Conservation (phyloP, 2,888 invertebrate species). For the Bhutanitis thaidina region DNA sequence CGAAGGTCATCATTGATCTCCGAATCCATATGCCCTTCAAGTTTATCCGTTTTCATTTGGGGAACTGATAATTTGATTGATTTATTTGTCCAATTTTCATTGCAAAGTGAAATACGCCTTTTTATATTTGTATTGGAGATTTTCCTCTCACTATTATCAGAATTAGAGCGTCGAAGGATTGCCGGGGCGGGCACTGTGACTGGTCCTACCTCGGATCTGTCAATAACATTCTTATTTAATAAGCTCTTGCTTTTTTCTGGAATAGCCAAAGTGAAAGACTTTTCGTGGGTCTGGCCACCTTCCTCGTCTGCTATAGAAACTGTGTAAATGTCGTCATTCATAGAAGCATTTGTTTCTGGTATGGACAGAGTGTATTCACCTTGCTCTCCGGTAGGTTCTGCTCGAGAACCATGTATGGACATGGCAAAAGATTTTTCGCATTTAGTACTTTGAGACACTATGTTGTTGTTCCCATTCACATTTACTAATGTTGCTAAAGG, state of each 20-base stretch:
- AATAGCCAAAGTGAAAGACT: conserved; percentile 68
- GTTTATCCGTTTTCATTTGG: conserved; percentile 36
- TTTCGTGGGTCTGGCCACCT: conserved; percentile 56
- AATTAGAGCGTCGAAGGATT: conserved; percentile 70
- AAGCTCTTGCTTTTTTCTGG: conserved; percentile 72
- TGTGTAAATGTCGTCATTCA: conserved; percentile 77
- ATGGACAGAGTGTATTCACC: conserved; percentile 74
- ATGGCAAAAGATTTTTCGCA: conserved; percentile 60
- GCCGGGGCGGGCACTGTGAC: conserved; percentile 65
- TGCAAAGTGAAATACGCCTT: conserved; percentile 66
- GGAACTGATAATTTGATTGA: conserved; percentile 38
- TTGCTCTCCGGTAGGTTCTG: conserved; percentile 71
- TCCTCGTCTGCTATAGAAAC: conserved; percentile 75
- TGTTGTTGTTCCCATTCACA: conserved; percentile 57
- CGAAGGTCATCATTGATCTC: conserved; percentile 65
- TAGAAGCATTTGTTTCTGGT: conserved; percentile 72
- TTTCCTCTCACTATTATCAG: conserved; percentile 70
- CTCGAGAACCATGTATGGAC: conserved; percentile 69
- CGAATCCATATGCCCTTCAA: conserved; percentile 34
- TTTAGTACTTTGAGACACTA: conserved; percentile 49
- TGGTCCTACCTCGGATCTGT: conserved; percentile 46
- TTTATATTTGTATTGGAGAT: conserved; percentile 53
- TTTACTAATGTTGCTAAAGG: conserved; percentile 54
- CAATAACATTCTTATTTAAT: conserved; percentile 57
- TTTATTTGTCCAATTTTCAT: conserved; percentile 56